A percentile compares a stretch with the other conserved stretches of the same genome.
Conservation (phyloP, 1,140 invertebrate genomes). For the Mesaphorura yosii region DNA sequence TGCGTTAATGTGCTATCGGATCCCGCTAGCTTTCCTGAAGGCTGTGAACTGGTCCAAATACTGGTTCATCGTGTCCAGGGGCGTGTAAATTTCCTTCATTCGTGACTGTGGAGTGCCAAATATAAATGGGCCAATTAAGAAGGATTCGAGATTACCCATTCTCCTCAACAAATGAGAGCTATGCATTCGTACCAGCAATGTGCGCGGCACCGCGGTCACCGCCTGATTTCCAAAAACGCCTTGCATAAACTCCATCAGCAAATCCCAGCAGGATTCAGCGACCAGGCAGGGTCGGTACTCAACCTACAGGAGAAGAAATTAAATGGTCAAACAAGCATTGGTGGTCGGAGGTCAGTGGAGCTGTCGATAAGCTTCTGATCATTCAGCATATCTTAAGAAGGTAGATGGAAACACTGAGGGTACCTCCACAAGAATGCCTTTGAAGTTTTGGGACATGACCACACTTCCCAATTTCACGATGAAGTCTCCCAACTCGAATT, state of each 20-base stretch:
- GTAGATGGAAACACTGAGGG: too few species aligned
- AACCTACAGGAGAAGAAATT: conserved; percentile 44
- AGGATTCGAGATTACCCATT: neutral
- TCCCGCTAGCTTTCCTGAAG: conserved; percentile 60
- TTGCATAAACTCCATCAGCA: conserved; percentile 84
- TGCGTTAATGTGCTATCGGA: too few species aligned
- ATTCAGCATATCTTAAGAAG: neutral
- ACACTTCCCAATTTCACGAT: conserved; percentile 86
- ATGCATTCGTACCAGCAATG: conserved; percentile 42
- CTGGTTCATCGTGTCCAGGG: conserved; percentile 83
- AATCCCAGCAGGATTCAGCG: conserved; percentile 74
- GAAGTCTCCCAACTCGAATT: conserved; percentile 88
- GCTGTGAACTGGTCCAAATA: conserved; percentile 89
- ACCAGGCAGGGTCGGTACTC: conserved; percentile 86
- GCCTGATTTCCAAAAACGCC: conserved; percentile 72
- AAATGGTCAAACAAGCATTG: neutral
- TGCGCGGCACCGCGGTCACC: conserved; percentile 48
- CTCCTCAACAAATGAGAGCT: neutral
- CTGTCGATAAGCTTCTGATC: neutral
- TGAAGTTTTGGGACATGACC: conserved; percentile 82
- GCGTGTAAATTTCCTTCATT: conserved; percentile 76
- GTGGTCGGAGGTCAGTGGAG: neutral
- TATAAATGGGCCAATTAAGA: conserved; percentile 36
- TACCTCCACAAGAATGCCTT: conserved; percentile 86
- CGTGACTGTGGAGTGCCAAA: conserved; percentile 53